Evolutionary conservation across 2,113 vertebrate species (phyloP), one percentile per base, ranked within the genome.

Genomic region (Phalacrocorax carbo): DNA sequence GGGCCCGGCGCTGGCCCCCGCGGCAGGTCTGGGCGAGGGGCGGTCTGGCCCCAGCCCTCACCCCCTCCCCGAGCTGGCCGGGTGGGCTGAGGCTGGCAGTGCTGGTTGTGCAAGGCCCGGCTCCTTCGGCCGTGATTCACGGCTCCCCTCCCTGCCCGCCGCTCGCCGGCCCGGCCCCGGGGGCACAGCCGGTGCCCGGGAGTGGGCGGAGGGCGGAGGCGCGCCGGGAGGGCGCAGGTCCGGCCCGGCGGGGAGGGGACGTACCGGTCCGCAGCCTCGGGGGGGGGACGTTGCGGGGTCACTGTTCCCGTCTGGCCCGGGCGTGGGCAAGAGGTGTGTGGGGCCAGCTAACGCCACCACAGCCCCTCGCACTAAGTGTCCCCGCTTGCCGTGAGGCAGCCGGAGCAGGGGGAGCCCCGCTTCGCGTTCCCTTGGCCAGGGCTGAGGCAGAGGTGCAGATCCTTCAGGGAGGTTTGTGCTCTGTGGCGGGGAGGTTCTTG

Each of bases 91-190:
- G 38, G 26, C 75, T 21, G 20, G 79, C 42, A 48, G 44, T 7
- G 69, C 51, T 23, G 71, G 80, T 91, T 95, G 94, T 94, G 96
- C 96, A 91, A 94, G 93, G 64, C 40, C 5, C 13, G 32, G 49
- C 84, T 86, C 87, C 49, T 22, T 48, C 6, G 27, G 68, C 64
- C 54, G 60, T 93, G 90, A 93, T 94, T 96, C 96, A 91, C 54
- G 54, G 72, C 64, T 83, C 57, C 42, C 34, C 48, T 82, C 61
- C 86, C 88, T 48, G 75, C 66, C 82, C 66, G 49, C 58, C 54
- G 30, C 87, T 82, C 25, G 26, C 71, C 55, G n/a, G 54, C 52
- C 61, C 27, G 76, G 92, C 84, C 93, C 54, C 77, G 72, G 81
- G 94, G 90, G 42, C 88, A 13, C 78, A 20, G 80, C 75, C 36